Evolutionary conservation across 2,888 invertebrate genomes (phyloP).

Genomic region (Morinoia aosen): DNA sequence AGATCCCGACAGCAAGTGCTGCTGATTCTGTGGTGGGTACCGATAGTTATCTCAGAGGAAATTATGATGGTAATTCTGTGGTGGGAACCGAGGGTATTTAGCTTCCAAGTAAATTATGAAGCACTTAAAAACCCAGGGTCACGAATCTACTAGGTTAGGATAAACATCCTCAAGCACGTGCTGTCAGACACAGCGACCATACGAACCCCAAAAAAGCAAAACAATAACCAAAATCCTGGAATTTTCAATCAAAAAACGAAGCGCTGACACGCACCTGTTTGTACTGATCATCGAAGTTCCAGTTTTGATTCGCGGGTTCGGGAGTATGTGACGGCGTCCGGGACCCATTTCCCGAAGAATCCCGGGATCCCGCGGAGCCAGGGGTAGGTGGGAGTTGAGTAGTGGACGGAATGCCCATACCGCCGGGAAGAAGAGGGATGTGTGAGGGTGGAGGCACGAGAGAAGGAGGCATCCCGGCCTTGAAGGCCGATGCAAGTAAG

Average conservation of each 20-base stretch:
- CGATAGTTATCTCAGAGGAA: too few species aligned
- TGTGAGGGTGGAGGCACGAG: slow-evolving; percentile 62
- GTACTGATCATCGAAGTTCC: slow-evolving; percentile 68
- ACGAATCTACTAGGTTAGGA: too few species aligned
- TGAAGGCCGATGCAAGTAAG: slow-evolving; percentile 63
- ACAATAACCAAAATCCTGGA: not conserved
- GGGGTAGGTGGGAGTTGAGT: slow-evolving; percentile 67
- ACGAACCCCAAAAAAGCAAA: not conserved
- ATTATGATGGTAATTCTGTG: too few species aligned
- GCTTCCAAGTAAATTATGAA: too few species aligned
- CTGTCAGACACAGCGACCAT: not conserved
- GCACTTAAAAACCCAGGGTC: too few species aligned
- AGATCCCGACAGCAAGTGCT: too few species aligned
- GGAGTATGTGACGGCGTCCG: slow-evolving; percentile 67
- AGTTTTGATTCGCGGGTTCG: slow-evolving; percentile 67
- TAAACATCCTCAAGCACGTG: too few species aligned
- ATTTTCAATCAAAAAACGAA: not conserved
- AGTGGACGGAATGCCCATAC: slow-evolving; percentile 66
- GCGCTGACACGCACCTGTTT: slow-evolving; percentile 62
- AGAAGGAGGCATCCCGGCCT: slow-evolving; percentile 61
- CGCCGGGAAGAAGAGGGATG: slow-evolving; percentile 63
- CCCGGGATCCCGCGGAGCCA: slow-evolving; percentile 65
- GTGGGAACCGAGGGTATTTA: too few species aligned
- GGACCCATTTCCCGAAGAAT: slow-evolving; percentile 65
- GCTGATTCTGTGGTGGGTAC: too few species aligned